Evolutionary conservation across 2,797 vertebrate genomes (phyloP), one percentile per base, ranked within the genome.

Genomic region (Tadarida brasiliensis): DNA sequence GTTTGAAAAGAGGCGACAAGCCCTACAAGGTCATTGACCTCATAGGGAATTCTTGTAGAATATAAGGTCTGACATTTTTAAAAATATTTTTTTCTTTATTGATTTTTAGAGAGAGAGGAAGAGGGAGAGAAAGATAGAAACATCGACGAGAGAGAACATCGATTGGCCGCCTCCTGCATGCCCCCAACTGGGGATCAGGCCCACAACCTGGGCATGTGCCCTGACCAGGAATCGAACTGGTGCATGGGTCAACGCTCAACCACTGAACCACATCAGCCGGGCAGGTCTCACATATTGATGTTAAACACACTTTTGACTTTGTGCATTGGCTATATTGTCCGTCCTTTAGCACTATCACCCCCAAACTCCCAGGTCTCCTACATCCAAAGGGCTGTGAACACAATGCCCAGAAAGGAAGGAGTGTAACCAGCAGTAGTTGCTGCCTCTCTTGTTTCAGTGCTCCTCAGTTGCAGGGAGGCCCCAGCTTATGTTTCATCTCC

Each of bases 21-120:
- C 11, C 73, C 19, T 19, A 15, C 30, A 95, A 59, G 20, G 95
- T 71, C 59, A 96, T 96, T 44, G 39, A 44, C 39, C 39, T 44
- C 39, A 44, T 44, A 44, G 39, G 39, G 39, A 44, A 54, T 70
- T 51, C 84, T 49, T 77, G 20, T 56, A 14, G 47, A 30, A 63
- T 33, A 15, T 33, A 47, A 54, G 24, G 56, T 71, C 10, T 15
- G 30, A 14, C 20, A 1, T 81, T 68, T n/a, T 44, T 44, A 5
- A 44, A 44, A 44, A 7, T 44, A 44, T 4, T 5, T 44, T 44
- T 44, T 44, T 44, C 39, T n/a, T n/a, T n/a, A 44, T 44, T 44
- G 39, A 44, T 44, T 44, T 44, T 44, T 44, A 44, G 39, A 44
- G 39, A 44, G 39, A 44, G 5, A 44, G 39, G 39, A 44, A 44